These are phyloP conservation scores for Tragelaphus oryx DNA, from an alignment of 2,797 vertebrate species.

Conservation along the genomic window DNA sequence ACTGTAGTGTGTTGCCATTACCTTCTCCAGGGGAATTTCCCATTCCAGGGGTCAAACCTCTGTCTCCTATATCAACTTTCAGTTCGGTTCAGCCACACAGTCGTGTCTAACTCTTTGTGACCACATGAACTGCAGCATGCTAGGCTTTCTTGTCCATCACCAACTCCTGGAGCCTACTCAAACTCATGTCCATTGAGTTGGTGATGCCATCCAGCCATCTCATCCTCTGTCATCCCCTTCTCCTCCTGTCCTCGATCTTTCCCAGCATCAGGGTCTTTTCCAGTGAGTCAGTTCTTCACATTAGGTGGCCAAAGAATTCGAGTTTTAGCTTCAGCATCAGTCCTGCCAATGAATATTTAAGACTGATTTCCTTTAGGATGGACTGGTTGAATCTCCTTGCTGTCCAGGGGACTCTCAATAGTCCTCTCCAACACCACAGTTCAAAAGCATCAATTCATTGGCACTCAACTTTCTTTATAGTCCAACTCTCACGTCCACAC, in stretches of 20 bases:
- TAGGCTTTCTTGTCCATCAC: background rate
- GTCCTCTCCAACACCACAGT: background rate
- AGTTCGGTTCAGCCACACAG: background rate
- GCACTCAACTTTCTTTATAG: background rate
- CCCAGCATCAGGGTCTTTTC: background rate
- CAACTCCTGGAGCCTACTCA: background rate
- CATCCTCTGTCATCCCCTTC: background rate
- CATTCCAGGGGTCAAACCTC: background rate
- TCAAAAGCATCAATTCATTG: accelerated
- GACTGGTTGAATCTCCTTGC: background rate
- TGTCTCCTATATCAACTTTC: background rate
- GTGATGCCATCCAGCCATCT: background rate
- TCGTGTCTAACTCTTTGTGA: background rate
- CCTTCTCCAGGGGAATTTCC: background rate
- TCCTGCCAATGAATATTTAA: background rate
- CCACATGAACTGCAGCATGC: background rate
- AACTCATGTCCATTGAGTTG: background rate
- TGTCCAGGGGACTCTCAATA: background rate
- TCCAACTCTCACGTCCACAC: background rate
- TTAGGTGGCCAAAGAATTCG: background rate
- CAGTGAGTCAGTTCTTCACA: background rate
- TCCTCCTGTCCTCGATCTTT: background rate
- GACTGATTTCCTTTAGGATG: background rate
- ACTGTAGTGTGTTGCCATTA: background rate
- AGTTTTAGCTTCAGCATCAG: background rate